Base-by-base conservation (phyloP, 2,888 invertebrate genomes). In the Acrobeloides nanus region DNA sequence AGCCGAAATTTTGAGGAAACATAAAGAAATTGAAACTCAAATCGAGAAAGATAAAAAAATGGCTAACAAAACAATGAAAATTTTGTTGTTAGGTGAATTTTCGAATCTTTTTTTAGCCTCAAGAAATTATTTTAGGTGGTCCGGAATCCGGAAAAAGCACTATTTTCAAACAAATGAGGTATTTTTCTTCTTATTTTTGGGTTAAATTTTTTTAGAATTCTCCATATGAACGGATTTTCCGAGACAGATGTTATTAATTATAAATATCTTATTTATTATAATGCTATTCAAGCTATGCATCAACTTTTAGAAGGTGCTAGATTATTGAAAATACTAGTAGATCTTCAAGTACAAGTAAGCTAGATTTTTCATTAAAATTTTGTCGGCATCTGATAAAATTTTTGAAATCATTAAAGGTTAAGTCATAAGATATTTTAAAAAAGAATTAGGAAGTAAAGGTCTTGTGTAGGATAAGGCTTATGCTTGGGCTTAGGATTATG, bases 1-100 rank as follows among this genome's bases (percentile, higher is more conserved):
- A n/a, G n/a, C n/a, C n/a, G n/a, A n/a, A n/a, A n/a, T n/a, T n/a
- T n/a, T n/a, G n/a, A n/a, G n/a, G 17, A 50, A 60, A 6, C 95
- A 95, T 81, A 89, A 92, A 81, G 93, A 95, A 82, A 97, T 97
- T 79, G 95, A 99, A 81, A 84, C 89, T 79, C 93, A 95, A 81
- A 83, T 97, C 77, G 84, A 90, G 76, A 87, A 90, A 81, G 97
- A 97, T 81, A 93, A 95, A 81, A 82, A 90, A 76, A 92, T 95
- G 85, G 92, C 93, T 75, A 81, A 89, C 75, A 82, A 87, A 74
- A 88, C 89, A 80, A 83, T 89, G 71, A 89, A 89, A 79, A 81
- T 97, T 72, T 82, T 97, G 61, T 81, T 97, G 76, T 82, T 97
- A 77, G 95, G 95, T 95, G 78, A 82, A 84, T 65, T 52, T 51